Percentiles rank a stretch among this genome's conserved stretches.
Evolutionary conservation across 2,888 invertebrate species (phyloP).

Genomic region (Muscina levida): DNA sequence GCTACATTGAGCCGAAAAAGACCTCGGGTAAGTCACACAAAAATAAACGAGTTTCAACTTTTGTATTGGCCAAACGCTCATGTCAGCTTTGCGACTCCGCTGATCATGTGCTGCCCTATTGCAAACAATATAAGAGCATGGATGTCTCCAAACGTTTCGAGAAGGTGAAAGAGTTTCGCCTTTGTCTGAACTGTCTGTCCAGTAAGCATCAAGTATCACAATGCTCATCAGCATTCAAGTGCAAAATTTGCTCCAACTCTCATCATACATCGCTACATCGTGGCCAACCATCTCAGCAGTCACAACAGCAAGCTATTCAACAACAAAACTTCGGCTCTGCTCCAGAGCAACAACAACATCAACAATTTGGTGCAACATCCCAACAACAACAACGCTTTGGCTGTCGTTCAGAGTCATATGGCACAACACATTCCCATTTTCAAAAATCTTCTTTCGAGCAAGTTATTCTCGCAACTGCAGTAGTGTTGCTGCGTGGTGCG

Average conservation of each 20-base stretch:
- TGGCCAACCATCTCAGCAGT: no score
- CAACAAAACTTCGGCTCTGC: no score
- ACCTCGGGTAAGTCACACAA: slow-evolving; percentile 34
- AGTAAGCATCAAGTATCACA: slow-evolving; percentile 25
- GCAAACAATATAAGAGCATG: slow-evolving; percentile 14
- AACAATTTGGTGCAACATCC: no score
- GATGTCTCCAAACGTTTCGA: no score
- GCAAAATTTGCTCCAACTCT: slow-evolving; percentile 27
- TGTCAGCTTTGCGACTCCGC: no score
- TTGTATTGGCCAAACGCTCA: no score
- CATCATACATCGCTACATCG: slow-evolving; percentile 28
- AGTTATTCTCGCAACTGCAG: slow-evolving; percentile 49
- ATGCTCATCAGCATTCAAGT: slow-evolving; percentile 37
- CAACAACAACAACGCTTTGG: no score
- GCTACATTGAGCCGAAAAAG: slow-evolving; percentile 47
- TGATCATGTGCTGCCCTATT: not conserved
- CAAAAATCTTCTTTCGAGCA: not conserved
- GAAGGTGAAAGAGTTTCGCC: slow-evolving; percentile 28
- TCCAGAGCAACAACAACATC: no score
- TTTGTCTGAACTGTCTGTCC: slow-evolving; percentile 35
- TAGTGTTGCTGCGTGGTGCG: slow-evolving; percentile 53
- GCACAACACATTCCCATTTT: no score
- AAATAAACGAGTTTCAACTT: slow-evolving; percentile 20
- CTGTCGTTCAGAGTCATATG: no score
- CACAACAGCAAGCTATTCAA: no score